phyloP scores from a whole-genome alignment of 2,888 invertebrate genomes.

The Pyrrhosoma nymphula region DNA sequence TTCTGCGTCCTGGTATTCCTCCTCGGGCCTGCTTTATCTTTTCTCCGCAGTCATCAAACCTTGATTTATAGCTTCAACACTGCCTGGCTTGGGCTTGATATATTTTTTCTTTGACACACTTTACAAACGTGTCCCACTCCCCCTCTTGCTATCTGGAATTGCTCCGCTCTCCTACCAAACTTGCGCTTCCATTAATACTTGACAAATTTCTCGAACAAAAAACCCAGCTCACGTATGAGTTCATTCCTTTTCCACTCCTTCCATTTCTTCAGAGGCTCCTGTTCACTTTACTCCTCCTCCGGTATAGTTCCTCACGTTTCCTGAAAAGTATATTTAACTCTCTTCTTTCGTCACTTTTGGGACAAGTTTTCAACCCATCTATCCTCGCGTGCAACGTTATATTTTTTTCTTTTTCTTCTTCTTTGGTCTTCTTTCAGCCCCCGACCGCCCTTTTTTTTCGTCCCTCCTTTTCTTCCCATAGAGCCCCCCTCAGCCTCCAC shows the following conservation, averaged over 20 bases:
- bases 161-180: background rate
- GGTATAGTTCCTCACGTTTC: background rate
- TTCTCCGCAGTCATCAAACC: slow-evolving; percentile 7
- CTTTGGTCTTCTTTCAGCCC: background rate
- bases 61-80: slow-evolving; percentile 9
- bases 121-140: slow-evolving; percentile 7
- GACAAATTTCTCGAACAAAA: background rate
- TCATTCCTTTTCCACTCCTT: background rate
- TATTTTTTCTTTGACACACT: slow-evolving; percentile 24
- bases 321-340: background rate
- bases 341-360: slow-evolving; percentile 1
- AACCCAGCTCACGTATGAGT: background rate
- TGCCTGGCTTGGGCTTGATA: background rate
- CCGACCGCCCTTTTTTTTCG: background rate
- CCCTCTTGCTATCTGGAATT: background rate
- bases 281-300: background rate
- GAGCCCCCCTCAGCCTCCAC: background rate
- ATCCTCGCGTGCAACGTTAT: background rate
- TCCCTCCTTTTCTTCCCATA: background rate
- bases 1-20: background rate
- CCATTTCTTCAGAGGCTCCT: background rate
- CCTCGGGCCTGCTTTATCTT: background rate
- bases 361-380: slow-evolving; percentile 1
- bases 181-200: background rate
- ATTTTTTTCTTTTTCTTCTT: background rate